A percentile compares a stretch with the other conserved stretches of the same genome.
Conservation (phyloP, 1,140 invertebrate species). For the Anadara kagoshimensis region DNA sequence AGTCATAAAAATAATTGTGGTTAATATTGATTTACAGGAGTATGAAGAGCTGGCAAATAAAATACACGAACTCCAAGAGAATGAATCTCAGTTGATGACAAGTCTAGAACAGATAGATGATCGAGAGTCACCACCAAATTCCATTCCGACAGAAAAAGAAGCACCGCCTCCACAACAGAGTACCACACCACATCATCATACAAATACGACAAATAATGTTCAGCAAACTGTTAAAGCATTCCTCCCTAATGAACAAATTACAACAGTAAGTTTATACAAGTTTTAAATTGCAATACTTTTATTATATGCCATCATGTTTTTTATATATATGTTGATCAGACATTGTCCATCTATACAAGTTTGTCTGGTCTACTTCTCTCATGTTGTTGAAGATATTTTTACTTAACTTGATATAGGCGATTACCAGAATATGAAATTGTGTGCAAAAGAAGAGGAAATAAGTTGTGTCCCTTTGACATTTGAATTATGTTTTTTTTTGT, state of each 20-base stretch:
- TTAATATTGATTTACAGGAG: conserved; percentile 44
- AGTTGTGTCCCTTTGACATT: no score
- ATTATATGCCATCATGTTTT: no score
- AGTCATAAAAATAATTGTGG: no score
- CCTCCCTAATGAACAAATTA: conserved; percentile 93
- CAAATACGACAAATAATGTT: neutral
- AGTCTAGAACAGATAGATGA: conserved; percentile 9
- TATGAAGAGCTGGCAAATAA: conserved; percentile 85
- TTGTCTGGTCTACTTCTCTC: no score
- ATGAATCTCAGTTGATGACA: conserved; percentile 89
- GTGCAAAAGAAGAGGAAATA: no score
- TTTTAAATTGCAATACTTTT: no score
- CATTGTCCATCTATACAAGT: no score
- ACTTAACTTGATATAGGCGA: no score
- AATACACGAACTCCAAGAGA: conserved; percentile 89
- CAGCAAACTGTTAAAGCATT: conserved; percentile 83
- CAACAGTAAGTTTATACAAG: conserved; percentile 80
- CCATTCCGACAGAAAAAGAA: conserved; percentile 30
- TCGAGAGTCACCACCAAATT: conserved; percentile 29
- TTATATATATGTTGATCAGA: no score
- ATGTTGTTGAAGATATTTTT: no score
- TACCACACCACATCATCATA: conserved; percentile 20
- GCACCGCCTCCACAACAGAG: conserved; percentile 19
- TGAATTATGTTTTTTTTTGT: no score
- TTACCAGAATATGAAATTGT: no score